Base-by-base conservation (phyloP, 2,888 invertebrate genomes). In the Cataglyphis cursor region DNA sequence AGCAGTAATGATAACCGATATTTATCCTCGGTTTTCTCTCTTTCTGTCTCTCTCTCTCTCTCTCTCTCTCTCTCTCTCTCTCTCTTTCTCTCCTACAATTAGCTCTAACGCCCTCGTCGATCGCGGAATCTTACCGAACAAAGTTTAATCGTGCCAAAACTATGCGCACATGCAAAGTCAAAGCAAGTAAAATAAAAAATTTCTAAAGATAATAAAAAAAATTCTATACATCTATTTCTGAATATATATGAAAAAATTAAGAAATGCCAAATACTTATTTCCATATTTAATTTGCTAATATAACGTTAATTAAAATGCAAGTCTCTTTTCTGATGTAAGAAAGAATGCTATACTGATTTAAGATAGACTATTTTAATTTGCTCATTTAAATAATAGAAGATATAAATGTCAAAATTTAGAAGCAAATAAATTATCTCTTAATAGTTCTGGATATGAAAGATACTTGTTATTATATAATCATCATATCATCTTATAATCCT, bases 91-190 rank as follows among this genome's bases (percentile, higher is more conserved):
- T 76, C 75, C 3, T 0, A 18, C 24, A 9, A 21, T 89, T 62
- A 48, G 38, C 70, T 83, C 75, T 83, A 84, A 84, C 70, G 84
- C 85, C 84, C 82, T 88, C 75, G 44, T 35, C 87, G 62, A 81
- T 81, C 83, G 81, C 87, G 90, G 90, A 90, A 90, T 90, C 85
- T 89, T 90, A 90, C 90, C 88, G 90, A 85, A 76, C 90, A 90
- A 90, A 90, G 90, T 90, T 90, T 90, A 90, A 85, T 89, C 87
- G 84, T 28, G 18, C 87, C 89, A 62, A 89, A 89, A 89, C 85
- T 75, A 74, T 48, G 62, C 80, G 15, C n/a, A 8, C 51, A 48
- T 6, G 48, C 18, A 18, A 48, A n/a, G 51, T n/a, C 51, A n/a
- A 51, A 51, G n/a, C n/a, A 8, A 8, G 51, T 28, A 28, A 51